Percentiles rank a stretch among this genome's conserved stretches.
These are phyloP conservation scores for Chromoteleia sp. DNA, from an alignment of 2,888 invertebrate genomes.

Conservation along the genomic window DNA sequence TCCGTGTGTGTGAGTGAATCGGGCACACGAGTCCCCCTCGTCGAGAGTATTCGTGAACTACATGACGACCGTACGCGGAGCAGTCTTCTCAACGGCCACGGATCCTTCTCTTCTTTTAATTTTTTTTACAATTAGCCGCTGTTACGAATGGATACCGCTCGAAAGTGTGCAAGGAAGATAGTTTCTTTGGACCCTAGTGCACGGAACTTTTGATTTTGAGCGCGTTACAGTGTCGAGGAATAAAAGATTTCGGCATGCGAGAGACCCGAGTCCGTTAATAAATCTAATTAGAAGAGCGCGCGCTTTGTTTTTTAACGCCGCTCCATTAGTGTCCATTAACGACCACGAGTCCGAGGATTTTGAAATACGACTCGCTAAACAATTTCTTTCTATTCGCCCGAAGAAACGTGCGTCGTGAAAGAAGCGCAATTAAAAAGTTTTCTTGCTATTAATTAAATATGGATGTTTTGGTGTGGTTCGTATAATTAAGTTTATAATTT, in stretches of 20 bases:
- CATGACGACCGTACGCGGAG: constrained; percentile 7
- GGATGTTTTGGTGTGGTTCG: background rate
- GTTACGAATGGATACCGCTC: background rate
- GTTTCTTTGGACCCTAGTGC: constrained; percentile 5
- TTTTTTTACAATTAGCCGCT: constrained; percentile 32
- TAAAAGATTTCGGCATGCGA: constrained; percentile 40
- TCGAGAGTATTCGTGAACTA: background rate
- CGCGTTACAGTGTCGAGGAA: constrained; percentile 3
- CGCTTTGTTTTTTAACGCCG: constrained; percentile 41
- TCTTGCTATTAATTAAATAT: constrained; percentile 6
- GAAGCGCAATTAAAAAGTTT: constrained; percentile 5
- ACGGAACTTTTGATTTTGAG: constrained; percentile 4
- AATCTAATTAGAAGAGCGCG: constrained; percentile 46
- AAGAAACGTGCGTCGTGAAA: background rate
- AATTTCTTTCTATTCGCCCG: background rate
- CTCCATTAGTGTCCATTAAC: constrained; percentile 46
- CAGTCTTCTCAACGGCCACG: constrained; percentile 10
- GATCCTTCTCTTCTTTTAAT: constrained; percentile 3
- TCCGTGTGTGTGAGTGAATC: background rate
- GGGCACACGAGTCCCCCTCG: background rate
- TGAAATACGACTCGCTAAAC: constrained; percentile 25
- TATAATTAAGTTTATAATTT: constrained; percentile 19
- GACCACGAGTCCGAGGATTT: constrained; percentile 19
- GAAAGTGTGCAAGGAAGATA: too few species aligned
- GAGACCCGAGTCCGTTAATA: constrained; percentile 20